Percentiles rank a stretch among this genome's conserved stretches.
phyloP scores from a whole-genome alignment of 2,113 vertebrate genomes.

The Phasianus colchicus region DNA sequence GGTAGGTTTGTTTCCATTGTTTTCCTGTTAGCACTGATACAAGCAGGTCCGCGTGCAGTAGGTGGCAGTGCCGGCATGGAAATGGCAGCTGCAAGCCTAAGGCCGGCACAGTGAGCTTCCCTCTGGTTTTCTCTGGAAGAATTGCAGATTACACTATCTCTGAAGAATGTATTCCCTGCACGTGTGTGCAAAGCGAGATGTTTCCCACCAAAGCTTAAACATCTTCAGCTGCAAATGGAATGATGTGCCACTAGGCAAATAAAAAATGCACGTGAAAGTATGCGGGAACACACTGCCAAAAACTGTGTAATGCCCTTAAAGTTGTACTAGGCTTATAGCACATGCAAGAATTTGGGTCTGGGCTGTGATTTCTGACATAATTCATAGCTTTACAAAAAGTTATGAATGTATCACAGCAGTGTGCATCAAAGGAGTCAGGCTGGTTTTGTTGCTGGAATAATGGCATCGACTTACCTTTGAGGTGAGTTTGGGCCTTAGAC shows the following conservation, averaged over 20 bases:
- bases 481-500: background rate
- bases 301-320: background rate
- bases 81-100: background rate
- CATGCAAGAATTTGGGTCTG: background rate
- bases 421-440: background rate
- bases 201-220: constrained; percentile 24
- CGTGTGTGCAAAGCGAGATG: background rate
- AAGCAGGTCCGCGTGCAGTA: background rate
- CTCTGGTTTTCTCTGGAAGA: constrained; percentile 14
- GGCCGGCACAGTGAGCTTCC: background rate
- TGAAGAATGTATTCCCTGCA: constrained; percentile 24
- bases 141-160: constrained; percentile 25
- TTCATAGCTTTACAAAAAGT: background rate
- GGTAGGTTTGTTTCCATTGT: background rate
- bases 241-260: background rate
- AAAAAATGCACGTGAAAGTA: background rate
- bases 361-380: background rate
- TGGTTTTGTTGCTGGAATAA: background rate
- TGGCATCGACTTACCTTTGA: background rate
- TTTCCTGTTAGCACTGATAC: background rate
- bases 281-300: background rate
- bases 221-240: background rate
- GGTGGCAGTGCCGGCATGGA: constrained; percentile 52
- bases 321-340: background rate
- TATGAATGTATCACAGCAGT: background rate